These are phyloP conservation scores for Nomada fabriciana DNA, from an alignment of 2,888 invertebrate species.

Conservation along the genomic window DNA sequence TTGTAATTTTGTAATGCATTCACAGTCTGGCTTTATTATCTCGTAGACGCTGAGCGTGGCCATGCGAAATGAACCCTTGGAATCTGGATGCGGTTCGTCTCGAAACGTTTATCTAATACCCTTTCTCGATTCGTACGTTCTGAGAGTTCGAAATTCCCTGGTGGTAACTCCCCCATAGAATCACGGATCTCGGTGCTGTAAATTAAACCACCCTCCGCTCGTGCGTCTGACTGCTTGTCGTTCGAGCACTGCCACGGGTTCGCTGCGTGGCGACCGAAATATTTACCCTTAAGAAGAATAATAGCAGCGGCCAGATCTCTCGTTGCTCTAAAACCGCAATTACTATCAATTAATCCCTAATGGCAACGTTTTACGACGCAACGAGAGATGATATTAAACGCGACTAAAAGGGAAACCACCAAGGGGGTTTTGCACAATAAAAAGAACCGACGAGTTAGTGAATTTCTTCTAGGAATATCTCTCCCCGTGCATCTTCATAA, in stretches of 20 bases:
- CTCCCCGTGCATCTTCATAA: background rate
- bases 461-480: background rate
- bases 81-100: slow-evolving; percentile 63
- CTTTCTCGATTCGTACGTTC: slow-evolving; percentile 62
- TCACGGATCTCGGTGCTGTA: slow-evolving; percentile 62
- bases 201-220: slow-evolving; percentile 70
- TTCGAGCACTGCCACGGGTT: slow-evolving; percentile 39
- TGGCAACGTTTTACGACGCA: background rate
- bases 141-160: slow-evolving; percentile 72
- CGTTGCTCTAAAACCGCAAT: background rate
- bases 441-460: background rate
- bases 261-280: slow-evolving; percentile 39
- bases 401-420: background rate
- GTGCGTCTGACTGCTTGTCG: slow-evolving; percentile 63
- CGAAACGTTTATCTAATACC: slow-evolving; percentile 75
- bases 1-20: background rate
- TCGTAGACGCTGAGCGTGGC: slow-evolving; percentile 51
- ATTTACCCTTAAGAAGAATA: slow-evolving; percentile 50
- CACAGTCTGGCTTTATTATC: slow-evolving; percentile 18
- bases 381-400: background rate
- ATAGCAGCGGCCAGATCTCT: background rate
- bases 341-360: background rate
- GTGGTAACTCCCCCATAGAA: slow-evolving; percentile 68
- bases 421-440: background rate
- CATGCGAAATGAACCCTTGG: slow-evolving; percentile 55